Conservation (phyloP, 2,888 invertebrate genomes). For the Mamestra brassicae region DNA sequence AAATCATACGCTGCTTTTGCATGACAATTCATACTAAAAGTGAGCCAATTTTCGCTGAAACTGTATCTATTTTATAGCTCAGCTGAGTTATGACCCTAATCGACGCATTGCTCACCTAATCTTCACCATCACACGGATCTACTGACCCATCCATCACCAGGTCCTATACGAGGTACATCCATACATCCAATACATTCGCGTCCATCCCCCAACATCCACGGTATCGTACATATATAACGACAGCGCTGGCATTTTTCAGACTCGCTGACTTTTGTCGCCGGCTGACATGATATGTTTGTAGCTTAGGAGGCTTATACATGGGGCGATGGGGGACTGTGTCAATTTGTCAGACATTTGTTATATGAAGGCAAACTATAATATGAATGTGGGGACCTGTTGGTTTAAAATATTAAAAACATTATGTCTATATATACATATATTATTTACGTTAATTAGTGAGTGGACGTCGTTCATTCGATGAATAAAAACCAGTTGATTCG, state of each 20-base stretch:
- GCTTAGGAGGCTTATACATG: neutral
- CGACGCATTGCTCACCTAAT: conserved; percentile 14
- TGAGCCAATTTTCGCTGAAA: no score
- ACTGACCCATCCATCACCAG: conserved; percentile 23
- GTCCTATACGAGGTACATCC: no score
- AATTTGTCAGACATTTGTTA: neutral
- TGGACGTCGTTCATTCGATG: no score
- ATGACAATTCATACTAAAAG: no score
- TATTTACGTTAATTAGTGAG: no score
- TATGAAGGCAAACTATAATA: neutral
- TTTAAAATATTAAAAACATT: no score
- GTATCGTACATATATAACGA: conserved; percentile 33
- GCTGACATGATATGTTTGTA: conserved; percentile 2
- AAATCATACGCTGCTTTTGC: no score
- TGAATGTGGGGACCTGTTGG: no score
- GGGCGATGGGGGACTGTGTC: neutral
- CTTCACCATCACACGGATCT: conserved; percentile 11
- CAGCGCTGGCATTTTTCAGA: conserved; percentile 33
- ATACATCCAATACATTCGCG: neutral
- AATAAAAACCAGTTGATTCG: no score
- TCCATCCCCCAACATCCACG: conserved; percentile 3
- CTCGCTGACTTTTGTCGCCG: conserved; percentile 24
- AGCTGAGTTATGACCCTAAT: no score
- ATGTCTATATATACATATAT: no score
- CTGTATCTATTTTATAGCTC: no score